Evolutionary conservation across 2,797 vertebrate species (phyloP).

Genomic region (Falco biarmicus): DNA sequence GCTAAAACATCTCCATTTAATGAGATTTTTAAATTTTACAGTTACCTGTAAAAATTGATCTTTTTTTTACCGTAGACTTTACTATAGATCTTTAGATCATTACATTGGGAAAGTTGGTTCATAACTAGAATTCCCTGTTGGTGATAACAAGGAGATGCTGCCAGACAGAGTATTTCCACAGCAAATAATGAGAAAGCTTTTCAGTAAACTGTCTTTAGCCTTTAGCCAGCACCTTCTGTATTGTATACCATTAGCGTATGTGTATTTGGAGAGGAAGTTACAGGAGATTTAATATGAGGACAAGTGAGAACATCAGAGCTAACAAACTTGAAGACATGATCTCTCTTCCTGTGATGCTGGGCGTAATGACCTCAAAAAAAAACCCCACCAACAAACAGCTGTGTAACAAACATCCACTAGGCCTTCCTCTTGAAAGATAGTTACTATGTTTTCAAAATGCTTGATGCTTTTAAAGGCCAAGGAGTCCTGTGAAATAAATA

Average conservation of each 20-base stretch:
- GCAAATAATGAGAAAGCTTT: not conserved
- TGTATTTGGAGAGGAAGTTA: not conserved
- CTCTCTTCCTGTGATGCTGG: not conserved
- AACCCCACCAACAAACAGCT: not conserved
- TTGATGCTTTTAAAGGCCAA: not conserved
- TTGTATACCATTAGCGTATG: not conserved
- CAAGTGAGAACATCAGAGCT: not conserved
- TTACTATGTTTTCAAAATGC: not conserved
- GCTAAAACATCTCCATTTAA: not conserved
- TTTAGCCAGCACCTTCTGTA: not conserved
- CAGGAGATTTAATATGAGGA: not conserved
- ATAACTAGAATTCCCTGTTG: not conserved
- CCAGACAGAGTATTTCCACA: not conserved
- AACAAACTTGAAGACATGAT: not conserved
- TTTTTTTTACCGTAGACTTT: not conserved
- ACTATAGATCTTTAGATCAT: not conserved
- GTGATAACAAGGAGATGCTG: not conserved
- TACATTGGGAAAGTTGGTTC: not conserved
- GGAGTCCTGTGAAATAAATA: not conserved
- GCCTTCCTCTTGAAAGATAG: not conserved
- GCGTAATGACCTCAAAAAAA: not conserved
- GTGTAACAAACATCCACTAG: not conserved
- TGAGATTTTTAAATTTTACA: not conserved
- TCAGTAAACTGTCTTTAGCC: not conserved
- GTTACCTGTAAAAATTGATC: not conserved